Conservation (phyloP, 2,888 invertebrate species). For the Stenotaenia linearis region DNA sequence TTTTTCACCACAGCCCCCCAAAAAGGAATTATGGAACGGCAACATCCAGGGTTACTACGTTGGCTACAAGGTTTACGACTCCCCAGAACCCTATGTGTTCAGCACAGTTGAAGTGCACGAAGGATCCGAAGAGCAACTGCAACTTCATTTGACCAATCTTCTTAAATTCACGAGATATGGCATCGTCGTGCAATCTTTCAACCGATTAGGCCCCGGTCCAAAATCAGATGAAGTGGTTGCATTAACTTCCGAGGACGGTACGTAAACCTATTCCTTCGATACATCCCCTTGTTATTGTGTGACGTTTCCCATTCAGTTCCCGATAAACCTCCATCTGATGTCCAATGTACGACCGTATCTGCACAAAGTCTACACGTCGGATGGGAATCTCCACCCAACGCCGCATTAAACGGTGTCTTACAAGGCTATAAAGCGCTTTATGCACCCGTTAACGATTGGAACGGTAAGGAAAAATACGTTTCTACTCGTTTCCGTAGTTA, state of each 20-base stretch:
- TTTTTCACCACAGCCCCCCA: slow-evolving; percentile 56
- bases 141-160: slow-evolving; percentile 42
- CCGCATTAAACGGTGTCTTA: slow-evolving; percentile 47
- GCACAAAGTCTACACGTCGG: slow-evolving; percentile 46
- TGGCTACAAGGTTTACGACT: slow-evolving; percentile 55
- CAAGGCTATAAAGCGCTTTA: slow-evolving; percentile 47
- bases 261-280: slow-evolving; percentile 35
- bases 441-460: slow-evolving; percentile 27
- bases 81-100: slow-evolving; percentile 43
- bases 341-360: slow-evolving; percentile 45
- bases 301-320: slow-evolving; percentile 43
- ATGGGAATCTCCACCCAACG: slow-evolving; percentile 47
- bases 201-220: slow-evolving; percentile 45
- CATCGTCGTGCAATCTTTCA: slow-evolving; percentile 45
- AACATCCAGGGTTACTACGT: slow-evolving; percentile 67
- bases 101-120: slow-evolving; percentile 38
- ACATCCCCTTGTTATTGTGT: background rate
- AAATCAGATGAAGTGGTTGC: slow-evolving; percentile 43
- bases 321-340: slow-evolving; percentile 46
- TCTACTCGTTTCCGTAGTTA: background rate
- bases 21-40: slow-evolving; percentile 67
- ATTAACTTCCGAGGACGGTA: slow-evolving; percentile 48
- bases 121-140: slow-evolving; percentile 16
- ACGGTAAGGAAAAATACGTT: slow-evolving; percentile 26
- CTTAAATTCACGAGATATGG: slow-evolving; percentile 46